A percentile compares a stretch with the other conserved stretches of the same genome.
These are phyloP conservation scores for Murina feae DNA, from an alignment of 2,113 vertebrate species.

Conservation along the genomic window DNA sequence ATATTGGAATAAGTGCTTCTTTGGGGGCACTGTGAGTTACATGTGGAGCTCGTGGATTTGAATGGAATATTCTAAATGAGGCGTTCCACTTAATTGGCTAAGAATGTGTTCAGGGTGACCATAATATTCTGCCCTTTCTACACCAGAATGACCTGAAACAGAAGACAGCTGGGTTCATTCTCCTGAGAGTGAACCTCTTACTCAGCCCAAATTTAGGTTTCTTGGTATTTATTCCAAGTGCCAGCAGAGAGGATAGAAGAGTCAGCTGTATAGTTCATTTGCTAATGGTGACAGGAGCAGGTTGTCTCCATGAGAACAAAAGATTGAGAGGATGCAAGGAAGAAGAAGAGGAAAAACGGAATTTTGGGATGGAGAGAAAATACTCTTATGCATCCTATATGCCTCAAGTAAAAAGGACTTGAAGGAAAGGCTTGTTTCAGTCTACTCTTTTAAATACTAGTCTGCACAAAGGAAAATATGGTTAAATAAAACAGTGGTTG, in stretches of 20 bases:
- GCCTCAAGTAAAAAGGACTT: not conserved
- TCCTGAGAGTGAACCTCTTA: not conserved
- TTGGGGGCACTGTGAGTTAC: slow-evolving; percentile 50
- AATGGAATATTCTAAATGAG: slow-evolving; percentile 57
- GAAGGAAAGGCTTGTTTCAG: not conserved
- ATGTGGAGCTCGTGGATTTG: slow-evolving; percentile 2
- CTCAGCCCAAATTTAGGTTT: not conserved
- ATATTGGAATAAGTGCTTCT: slow-evolving; percentile 66
- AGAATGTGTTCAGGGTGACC: slow-evolving; percentile 34
- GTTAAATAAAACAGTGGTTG: not conserved
- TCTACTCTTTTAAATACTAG: not conserved
- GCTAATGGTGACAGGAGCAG: not conserved
- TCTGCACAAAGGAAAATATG: not conserved
- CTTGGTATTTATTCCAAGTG: not conserved
- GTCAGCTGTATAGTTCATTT: not conserved
- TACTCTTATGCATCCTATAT: not conserved
- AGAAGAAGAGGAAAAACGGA: not conserved
- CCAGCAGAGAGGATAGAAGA: not conserved
- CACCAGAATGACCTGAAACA: slow-evolving; percentile 34
- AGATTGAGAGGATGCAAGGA: not conserved
- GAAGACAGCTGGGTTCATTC: slow-evolving; percentile 32
- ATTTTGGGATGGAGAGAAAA: not conserved
- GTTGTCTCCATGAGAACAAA: not conserved
- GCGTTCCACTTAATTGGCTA: not conserved
- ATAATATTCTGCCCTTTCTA: slow-evolving; percentile 46